A percentile compares a stretch with the other conserved stretches of the same genome.
Conservation (phyloP, 2,888 invertebrate genomes). For the Yponomeuta sedellus region DNA sequence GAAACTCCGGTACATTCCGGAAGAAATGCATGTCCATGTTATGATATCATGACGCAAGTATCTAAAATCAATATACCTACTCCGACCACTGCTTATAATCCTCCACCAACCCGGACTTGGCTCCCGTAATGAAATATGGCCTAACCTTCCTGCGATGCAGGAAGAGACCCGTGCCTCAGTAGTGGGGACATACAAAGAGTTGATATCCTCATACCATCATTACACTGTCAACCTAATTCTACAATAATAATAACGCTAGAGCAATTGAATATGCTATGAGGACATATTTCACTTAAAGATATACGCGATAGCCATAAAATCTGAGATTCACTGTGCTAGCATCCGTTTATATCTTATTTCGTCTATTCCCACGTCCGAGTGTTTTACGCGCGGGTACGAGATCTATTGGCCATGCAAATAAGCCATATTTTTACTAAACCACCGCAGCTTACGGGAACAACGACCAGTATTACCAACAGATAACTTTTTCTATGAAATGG, state of each 20-base stretch:
- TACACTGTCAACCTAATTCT: neutral
- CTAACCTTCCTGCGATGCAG: too few species aligned
- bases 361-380: constrained; percentile 53
- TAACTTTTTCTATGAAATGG: too few species aligned
- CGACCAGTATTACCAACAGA: constrained; percentile 37
- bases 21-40: too few species aligned
- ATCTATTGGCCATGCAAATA: constrained; percentile 64
- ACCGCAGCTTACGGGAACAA: constrained; percentile 44
- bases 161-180: too few species aligned
- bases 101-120: too few species aligned
- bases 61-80: too few species aligned
- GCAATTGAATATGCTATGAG: constrained; percentile 49
- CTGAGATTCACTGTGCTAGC: constrained; percentile 49
- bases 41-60: too few species aligned
- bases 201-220: too few species aligned
- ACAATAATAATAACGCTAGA: constrained; percentile 17
- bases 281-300: constrained; percentile 53
- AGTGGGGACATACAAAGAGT: too few species aligned
- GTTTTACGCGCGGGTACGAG: constrained; percentile 47
- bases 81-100: too few species aligned
- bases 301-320: constrained; percentile 54
- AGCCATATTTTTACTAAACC: constrained; percentile 59
- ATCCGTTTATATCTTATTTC: constrained; percentile 60
- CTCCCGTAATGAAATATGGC: too few species aligned
- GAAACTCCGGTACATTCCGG: too few species aligned